Percentiles rank a stretch among this genome's conserved stretches.
These are phyloP conservation scores for Agriotes lineatus DNA, from an alignment of 2,888 invertebrate genomes.

Conservation along the genomic window DNA sequence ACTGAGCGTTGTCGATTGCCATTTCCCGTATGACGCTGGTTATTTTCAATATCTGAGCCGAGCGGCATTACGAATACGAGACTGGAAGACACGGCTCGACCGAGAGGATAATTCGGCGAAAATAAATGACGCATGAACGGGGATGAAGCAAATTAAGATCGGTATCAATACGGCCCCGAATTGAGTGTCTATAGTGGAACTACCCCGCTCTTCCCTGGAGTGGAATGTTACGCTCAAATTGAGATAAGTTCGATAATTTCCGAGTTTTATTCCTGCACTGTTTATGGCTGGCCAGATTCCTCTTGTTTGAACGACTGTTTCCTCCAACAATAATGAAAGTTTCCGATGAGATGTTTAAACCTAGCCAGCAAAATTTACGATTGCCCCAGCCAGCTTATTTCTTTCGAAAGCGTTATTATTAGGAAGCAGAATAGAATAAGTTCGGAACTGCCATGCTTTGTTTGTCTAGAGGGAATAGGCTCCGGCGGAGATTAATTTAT, in stretches of 20 bases:
- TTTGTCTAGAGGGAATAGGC: too few relatives aligned
- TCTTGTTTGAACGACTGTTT: not conserved
- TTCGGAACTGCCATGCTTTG: too few relatives aligned
- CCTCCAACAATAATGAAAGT: not conserved
- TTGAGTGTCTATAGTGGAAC: constrained; percentile 50
- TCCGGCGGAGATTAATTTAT: too few relatives aligned
- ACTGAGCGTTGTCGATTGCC: not conserved
- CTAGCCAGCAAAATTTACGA: not conserved
- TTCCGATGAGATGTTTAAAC: not conserved
- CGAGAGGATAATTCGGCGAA: constrained; percentile 43
- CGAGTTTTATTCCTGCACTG: constrained; percentile 10
- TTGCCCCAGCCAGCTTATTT: not conserved
- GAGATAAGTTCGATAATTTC: constrained; percentile 33
- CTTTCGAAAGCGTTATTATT: too few relatives aligned
- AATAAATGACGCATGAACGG: constrained; percentile 51
- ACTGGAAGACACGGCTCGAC: constrained; percentile 20
- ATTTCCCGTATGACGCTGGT: constrained; percentile 27
- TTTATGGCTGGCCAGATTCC: constrained; percentile 10
- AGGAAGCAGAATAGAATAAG: too few relatives aligned
- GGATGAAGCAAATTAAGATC: constrained; percentile 56
- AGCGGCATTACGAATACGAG: not conserved
- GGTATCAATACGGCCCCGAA: constrained; percentile 51
- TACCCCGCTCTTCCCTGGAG: constrained; percentile 23
- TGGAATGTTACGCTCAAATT: constrained; percentile 41
- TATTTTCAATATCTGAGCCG: constrained; percentile 24